Percentiles rank a stretch among this genome's conserved stretches.
phyloP scores from a whole-genome alignment of 92 coral and sea anemone species.

The Epizoanthus stellaris region DNA sequence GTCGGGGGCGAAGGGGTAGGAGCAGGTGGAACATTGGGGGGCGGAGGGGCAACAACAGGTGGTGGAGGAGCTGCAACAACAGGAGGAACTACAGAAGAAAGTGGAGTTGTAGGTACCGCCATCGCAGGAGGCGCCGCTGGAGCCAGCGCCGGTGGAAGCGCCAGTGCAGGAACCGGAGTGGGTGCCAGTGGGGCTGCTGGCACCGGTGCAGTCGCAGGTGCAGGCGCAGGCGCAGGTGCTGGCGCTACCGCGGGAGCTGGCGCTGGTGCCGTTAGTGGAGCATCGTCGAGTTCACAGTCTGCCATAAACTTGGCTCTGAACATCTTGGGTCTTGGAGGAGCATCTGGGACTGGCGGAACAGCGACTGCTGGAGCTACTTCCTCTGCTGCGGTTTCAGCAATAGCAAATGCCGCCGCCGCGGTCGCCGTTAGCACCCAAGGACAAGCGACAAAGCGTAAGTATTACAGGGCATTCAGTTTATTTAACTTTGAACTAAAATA shows the following conservation, averaged over 20 bases:
- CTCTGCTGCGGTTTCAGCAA: constrained; percentile 19
- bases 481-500: too few relatives aligned
- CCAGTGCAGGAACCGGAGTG: not conserved
- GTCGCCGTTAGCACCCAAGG: constrained; percentile 31
- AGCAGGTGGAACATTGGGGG: not conserved
- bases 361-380: constrained; percentile 10
- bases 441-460: constrained; percentile 34
- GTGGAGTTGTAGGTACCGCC: constrained; percentile 4
- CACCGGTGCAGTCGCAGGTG: not conserved
- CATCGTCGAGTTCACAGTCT: constrained; percentile 28
- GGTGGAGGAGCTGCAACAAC: not conserved
- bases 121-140: constrained; percentile 35
- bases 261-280: constrained; percentile 7
- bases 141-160: not conserved
- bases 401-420: constrained; percentile 21
- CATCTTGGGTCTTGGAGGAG: constrained; percentile 19
- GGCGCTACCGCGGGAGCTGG: constrained; percentile 7
- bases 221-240: not conserved
- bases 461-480: too few relatives aligned
- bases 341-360: not conserved
- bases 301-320: constrained; percentile 15
- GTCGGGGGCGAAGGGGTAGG: constrained; percentile 5
- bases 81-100: constrained; percentile 14
- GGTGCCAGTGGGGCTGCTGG: not conserved
- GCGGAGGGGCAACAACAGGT: not conserved